A percentile compares a stretch with the other conserved stretches of the same genome.
Evolutionary conservation across 2,113 vertebrate species (phyloP).

Genomic region (Rhegmatorhina hoffmannsi): DNA sequence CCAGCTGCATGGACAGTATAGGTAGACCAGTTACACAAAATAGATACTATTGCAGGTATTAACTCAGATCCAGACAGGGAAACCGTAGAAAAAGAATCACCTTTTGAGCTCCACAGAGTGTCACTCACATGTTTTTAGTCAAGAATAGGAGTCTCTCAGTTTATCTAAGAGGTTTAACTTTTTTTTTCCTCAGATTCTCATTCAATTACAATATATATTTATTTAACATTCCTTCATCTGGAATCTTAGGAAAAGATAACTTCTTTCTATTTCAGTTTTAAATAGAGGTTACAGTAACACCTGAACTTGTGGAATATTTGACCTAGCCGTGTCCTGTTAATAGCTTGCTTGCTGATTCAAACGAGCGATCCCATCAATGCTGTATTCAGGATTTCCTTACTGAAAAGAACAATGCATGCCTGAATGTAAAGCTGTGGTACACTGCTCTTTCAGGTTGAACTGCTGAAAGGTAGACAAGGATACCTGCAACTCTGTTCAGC

Average conservation of each 20-base stretch:
- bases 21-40: background rate
- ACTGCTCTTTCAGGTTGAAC: constrained; percentile 18
- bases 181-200: background rate
- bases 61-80: background rate
- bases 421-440: constrained; percentile 34
- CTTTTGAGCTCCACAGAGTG: background rate
- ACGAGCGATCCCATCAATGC: background rate
- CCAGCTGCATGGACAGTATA: background rate
- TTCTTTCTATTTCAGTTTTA: background rate
- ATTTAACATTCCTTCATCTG: background rate
- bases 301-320: background rate
- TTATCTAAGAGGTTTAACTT: background rate
- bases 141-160: background rate
- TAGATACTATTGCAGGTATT: background rate
- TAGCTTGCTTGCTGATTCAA: constrained; percentile 26
- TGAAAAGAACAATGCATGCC: constrained; percentile 21
- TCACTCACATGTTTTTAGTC: background rate
- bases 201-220: background rate
- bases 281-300: background rate
- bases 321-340: background rate
- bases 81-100: background rate
- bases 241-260: background rate
- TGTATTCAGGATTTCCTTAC: background rate
- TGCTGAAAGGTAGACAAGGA: constrained; percentile 32
- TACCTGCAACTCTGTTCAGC: constrained; percentile 48